Percentiles rank a stretch among this genome's conserved stretches.
Conservation (phyloP, 2,797 vertebrate species). For the Chiroxiphia lanceolata region DNA sequence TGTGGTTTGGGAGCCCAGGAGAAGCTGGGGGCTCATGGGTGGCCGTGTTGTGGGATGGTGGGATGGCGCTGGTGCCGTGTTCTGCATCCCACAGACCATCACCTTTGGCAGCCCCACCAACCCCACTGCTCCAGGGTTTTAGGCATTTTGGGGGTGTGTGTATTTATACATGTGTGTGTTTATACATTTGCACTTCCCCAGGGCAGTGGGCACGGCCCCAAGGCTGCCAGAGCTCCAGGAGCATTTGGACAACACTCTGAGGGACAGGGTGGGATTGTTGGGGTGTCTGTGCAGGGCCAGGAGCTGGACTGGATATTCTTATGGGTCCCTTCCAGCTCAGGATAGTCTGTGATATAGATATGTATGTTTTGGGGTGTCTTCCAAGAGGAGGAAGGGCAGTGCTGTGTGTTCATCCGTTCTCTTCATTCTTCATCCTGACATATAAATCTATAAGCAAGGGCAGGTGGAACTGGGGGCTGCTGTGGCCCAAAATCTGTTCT, state of each 20-base stretch:
- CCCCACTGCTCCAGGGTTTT: fast-evolving
- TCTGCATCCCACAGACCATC: fast-evolving
- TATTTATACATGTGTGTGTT: neutral
- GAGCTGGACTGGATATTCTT: too few relatives aligned
- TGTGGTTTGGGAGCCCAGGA: neutral
- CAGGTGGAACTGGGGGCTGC: neutral
- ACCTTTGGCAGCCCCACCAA: fast-evolving
- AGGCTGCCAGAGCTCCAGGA: neutral
- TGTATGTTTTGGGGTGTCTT: too few relatives aligned
- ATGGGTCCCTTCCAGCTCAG: neutral
- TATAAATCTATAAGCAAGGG: fast-evolving
- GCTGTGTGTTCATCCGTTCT: fast-evolving
- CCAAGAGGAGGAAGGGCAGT: neutral
- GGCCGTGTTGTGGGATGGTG: neutral
- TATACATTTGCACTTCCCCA: neutral
- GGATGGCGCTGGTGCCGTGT: fast-evolving
- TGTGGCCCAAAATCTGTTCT: neutral
- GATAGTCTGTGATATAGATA: fast-evolving
- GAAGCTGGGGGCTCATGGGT: neutral
- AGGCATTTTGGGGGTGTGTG: fast-evolving
- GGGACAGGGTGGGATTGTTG: neutral
- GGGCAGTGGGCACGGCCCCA: fast-evolving
- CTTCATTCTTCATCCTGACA: fast-evolving
- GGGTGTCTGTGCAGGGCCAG: neutral
- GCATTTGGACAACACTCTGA: fast-evolving